Percentiles rank a stretch among this genome's conserved stretches.
Evolutionary conservation across 2,888 invertebrate genomes (phyloP).

Genomic region (Dromius quadrimaculatus): DNA sequence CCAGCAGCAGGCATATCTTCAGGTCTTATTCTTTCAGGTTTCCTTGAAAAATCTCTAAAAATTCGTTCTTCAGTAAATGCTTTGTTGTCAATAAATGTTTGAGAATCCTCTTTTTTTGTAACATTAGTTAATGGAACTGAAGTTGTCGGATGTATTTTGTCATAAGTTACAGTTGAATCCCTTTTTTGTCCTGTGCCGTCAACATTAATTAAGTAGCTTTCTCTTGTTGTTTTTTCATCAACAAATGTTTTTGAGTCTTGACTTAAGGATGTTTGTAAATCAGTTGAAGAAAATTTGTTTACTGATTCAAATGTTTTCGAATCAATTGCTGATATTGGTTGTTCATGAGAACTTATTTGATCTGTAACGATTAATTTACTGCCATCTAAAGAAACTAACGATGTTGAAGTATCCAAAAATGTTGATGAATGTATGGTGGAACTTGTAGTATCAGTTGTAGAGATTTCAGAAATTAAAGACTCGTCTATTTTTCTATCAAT

Average conservation of each 20-base stretch:
- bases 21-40: slow-evolving; percentile 20
- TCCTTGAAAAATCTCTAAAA: slow-evolving; percentile 25
- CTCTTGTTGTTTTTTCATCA: slow-evolving; percentile 53
- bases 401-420: slow-evolving; percentile 26
- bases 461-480: slow-evolving; percentile 21
- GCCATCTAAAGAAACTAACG: neutral
- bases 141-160: too few species aligned
- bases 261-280: slow-evolving; percentile 54
- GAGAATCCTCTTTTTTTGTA: too few species aligned
- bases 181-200: slow-evolving; percentile 27
- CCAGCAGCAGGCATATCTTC: slow-evolving; percentile 48
- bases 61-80: neutral
- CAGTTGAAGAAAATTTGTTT: slow-evolving; percentile 48
- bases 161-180: neutral
- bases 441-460: slow-evolving; percentile 42
- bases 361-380: neutral
- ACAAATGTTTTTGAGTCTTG: slow-evolving; percentile 56
- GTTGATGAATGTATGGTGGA: slow-evolving; percentile 34
- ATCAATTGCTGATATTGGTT: neutral
- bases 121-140: too few species aligned
- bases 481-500: slow-evolving; percentile 19
- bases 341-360: slow-evolving; percentile 15
- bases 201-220: slow-evolving; percentile 42
- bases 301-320: slow-evolving; percentile 51
- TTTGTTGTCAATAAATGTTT: slow-evolving; percentile 18